These are phyloP conservation scores for Hyles vespertilio DNA, from an alignment of 1,140 invertebrate species.

Conservation along the genomic window DNA sequence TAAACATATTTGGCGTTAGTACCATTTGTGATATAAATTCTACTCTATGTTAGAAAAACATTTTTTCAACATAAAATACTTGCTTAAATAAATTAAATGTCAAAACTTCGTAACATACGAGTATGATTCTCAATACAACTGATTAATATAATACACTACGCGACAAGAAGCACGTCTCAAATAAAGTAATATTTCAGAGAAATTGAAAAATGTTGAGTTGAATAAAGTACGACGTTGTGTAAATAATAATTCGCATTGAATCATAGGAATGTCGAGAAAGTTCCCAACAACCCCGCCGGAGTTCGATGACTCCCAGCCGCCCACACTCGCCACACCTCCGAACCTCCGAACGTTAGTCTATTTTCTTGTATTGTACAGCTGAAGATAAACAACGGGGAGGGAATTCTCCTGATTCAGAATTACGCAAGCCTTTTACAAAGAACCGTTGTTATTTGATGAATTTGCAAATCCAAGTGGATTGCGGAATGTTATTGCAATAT, in stretches of 20 bases:
- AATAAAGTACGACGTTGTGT: conserved; percentile 2
- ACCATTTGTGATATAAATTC: too few relatives aligned
- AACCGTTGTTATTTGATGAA: conserved; percentile 6
- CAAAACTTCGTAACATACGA: too few relatives aligned
- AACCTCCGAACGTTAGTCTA: not conserved
- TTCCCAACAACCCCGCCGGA: conserved; percentile 1
- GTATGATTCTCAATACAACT: too few relatives aligned
- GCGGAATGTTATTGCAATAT: too few relatives aligned
- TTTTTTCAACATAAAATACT: too few relatives aligned
- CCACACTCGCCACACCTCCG: conserved; percentile 2
- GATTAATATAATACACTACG: not conserved
- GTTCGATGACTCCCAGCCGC: conserved; percentile 22
- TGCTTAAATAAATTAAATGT: too few relatives aligned
- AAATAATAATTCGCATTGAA: conserved; percentile 7
- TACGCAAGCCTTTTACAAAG: conserved; percentile 15
- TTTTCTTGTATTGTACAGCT: conserved; percentile 18
- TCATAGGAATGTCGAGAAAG: not conserved
- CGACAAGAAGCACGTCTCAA: not conserved
- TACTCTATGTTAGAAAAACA: too few relatives aligned
- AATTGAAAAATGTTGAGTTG: not conserved
- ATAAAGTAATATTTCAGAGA: too few relatives aligned
- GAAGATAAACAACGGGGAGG: conserved; percentile 26
- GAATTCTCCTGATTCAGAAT: conserved; percentile 22
- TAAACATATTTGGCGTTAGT: too few relatives aligned
- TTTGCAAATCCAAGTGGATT: conserved; percentile 14